These are phyloP conservation scores for Thera britannica DNA, from an alignment of 2,888 invertebrate genomes.

Conservation along the genomic window DNA sequence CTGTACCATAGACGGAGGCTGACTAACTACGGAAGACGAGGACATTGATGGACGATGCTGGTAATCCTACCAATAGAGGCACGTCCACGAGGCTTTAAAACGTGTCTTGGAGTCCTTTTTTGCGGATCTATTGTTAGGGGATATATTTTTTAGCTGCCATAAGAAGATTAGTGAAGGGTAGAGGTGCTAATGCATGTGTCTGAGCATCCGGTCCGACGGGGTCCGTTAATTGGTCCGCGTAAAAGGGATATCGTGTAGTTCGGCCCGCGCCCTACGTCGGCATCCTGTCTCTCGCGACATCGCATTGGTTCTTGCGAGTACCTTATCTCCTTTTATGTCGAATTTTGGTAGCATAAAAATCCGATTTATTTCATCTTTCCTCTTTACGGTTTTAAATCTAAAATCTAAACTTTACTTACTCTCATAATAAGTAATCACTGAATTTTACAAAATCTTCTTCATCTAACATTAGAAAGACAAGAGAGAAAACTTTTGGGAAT, in stretches of 20 bases:
- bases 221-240: constrained; percentile 83
- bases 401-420: neutral
- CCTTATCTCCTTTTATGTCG: constrained; percentile 5
- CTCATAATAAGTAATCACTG: neutral
- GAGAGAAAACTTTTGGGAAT: constrained; percentile 13
- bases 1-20: constrained; percentile 56
- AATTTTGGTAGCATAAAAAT: neutral
- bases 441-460: constrained; percentile 6
- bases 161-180: constrained; percentile 78
- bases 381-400: neutral
- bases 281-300: constrained; percentile 71
- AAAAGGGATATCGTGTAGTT: constrained; percentile 84
- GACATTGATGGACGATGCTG: constrained; percentile 56
- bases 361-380: neutral
- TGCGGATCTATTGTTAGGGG: constrained; percentile 60
- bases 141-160: constrained; percentile 63
- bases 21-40: constrained; percentile 63
- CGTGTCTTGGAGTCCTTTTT: constrained; percentile 56
- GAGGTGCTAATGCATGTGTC: constrained; percentile 81
- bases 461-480: constrained; percentile 28
- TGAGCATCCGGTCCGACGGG: constrained; percentile 78
- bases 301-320: constrained; percentile 54
- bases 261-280: constrained; percentile 61
- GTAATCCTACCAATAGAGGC: constrained; percentile 66
- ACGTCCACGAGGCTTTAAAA: constrained; percentile 53